Conservation (phyloP, 2,113 vertebrate species). For the Gambusia affinis region DNA sequence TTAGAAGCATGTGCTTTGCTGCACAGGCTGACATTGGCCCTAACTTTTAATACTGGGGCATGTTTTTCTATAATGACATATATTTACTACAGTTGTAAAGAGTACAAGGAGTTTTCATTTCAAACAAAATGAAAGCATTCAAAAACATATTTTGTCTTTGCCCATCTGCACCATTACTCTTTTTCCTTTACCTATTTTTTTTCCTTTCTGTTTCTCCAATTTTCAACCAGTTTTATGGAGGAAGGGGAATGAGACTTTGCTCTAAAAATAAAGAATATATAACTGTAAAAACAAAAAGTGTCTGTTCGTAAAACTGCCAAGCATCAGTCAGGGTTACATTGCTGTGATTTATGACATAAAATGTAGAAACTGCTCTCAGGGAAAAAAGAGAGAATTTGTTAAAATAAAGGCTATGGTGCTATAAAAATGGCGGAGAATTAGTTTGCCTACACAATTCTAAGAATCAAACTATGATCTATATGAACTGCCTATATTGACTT, state of each 20-base stretch:
- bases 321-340: conserved; percentile 64
- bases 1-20: conserved; percentile 54
- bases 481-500: too few relatives aligned
- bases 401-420: background rate
- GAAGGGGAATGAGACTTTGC: conserved; percentile 40
- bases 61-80: conserved; percentile 42
- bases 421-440: background rate
- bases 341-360: conserved; percentile 68
- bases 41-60: conserved; percentile 50
- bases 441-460: too few relatives aligned
- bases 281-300: conserved; percentile 72
- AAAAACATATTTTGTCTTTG: conserved; percentile 21
- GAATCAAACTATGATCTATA: too few relatives aligned
- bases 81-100: conserved; percentile 43
- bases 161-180: conserved; percentile 34
- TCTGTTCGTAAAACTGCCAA: conserved; percentile 72
- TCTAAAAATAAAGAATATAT: conserved; percentile 50
- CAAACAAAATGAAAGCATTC: conserved; percentile 45
- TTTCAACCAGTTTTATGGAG: conserved; percentile 69
- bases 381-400: conserved; percentile 10
- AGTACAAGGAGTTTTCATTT: conserved; percentile 53
- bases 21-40: conserved; percentile 55
- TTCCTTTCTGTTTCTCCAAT: conserved; percentile 43
- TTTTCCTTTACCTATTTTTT: conserved; percentile 21
- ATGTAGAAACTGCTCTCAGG: conserved; percentile 14